Conservation (phyloP, 1,140 invertebrate genomes). For the Tetranychus cinnabarinus region DNA sequence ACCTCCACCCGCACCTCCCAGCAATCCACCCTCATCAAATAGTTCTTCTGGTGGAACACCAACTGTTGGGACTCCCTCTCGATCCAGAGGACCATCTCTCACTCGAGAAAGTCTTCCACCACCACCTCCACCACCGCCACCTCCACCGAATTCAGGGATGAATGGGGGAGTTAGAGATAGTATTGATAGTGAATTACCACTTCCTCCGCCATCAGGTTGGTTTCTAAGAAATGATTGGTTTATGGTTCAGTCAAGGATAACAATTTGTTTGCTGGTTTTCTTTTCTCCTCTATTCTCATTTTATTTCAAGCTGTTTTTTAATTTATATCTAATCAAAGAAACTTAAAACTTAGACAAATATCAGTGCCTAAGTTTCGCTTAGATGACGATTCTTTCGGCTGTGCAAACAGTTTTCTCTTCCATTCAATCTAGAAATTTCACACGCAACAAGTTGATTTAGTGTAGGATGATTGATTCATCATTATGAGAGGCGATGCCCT, state of each 20-base stretch:
- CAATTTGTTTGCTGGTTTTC: not conserved
- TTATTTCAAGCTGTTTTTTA: not conserved
- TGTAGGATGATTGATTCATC: not conserved
- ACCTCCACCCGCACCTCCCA: slow-evolving; percentile 58
- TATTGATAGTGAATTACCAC: not conserved
- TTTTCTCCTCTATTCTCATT: not conserved
- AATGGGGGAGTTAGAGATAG: not conserved
- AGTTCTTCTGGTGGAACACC: slow-evolving; percentile 3
- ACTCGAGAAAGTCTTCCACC: slow-evolving; percentile 14
- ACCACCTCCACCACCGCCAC: slow-evolving; percentile 24
- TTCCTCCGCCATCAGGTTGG: not conserved
- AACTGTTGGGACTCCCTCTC: slow-evolving; percentile 6
- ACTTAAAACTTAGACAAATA: not conserved
- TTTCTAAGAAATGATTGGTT: not conserved
- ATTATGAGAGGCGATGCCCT: slow-evolving; percentile 14
- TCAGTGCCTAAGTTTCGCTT: slow-evolving; percentile 10
- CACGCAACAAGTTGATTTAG: not conserved
- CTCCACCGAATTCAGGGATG: slow-evolving; percentile 5
- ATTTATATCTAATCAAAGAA: too few species aligned
- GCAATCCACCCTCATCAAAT: slow-evolving; percentile 13
- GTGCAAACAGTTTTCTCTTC: slow-evolving; percentile 20
- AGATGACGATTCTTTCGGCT: not conserved
- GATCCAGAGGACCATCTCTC: slow-evolving; percentile 2
- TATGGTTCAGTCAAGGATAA: too few species aligned
- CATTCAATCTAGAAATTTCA: not conserved